Percentiles rank a stretch among this genome's conserved stretches.
Conservation (phyloP, 1,140 invertebrate genomes). For the Tetramorium parvispinum region DNA sequence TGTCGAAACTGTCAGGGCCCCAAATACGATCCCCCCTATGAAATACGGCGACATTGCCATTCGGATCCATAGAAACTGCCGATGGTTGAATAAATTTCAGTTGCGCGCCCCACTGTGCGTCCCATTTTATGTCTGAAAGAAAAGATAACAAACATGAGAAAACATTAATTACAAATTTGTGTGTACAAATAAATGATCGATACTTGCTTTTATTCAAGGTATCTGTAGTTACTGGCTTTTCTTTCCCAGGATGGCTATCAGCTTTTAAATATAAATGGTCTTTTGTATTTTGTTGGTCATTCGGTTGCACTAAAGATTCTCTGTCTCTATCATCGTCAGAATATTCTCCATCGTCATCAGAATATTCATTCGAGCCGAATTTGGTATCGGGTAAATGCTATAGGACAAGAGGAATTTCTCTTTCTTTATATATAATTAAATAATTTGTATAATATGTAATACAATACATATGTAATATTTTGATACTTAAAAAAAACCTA, state of each 20-base stretch:
- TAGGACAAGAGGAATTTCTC: not conserved
- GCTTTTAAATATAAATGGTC: not conserved
- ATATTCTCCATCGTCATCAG: conserved; percentile 61
- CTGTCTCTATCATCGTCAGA: conserved; percentile 70
- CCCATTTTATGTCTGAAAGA: conserved; percentile 80
- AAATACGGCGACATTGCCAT: conserved; percentile 93
- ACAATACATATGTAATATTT: not conserved
- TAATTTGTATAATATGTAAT: not conserved
- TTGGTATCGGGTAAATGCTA: conserved; percentile 67
- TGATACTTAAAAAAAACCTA: not conserved
- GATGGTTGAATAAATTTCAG: conserved; percentile 91
- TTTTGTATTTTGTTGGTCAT: conserved; percentile 14
- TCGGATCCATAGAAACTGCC: conserved; percentile 91
- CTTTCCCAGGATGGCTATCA: not conserved
- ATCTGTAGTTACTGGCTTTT: conserved; percentile 19
- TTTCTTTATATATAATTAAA: not conserved
- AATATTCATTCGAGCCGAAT: conserved; percentile 72
- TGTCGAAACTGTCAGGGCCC: conserved; percentile 89
- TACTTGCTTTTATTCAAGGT: conserved; percentile 69
- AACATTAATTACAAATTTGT: not conserved
- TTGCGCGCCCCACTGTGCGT: conserved; percentile 86
- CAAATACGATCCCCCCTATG: conserved; percentile 93
- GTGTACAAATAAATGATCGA: not conserved
- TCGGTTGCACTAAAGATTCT: conserved; percentile 21
- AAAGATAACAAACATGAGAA: conserved; percentile 19